Percentiles rank a stretch among this genome's conserved stretches.
Evolutionary conservation across 2,797 vertebrate genomes (phyloP).

Genomic region (Dendrocincla tyrannina): DNA sequence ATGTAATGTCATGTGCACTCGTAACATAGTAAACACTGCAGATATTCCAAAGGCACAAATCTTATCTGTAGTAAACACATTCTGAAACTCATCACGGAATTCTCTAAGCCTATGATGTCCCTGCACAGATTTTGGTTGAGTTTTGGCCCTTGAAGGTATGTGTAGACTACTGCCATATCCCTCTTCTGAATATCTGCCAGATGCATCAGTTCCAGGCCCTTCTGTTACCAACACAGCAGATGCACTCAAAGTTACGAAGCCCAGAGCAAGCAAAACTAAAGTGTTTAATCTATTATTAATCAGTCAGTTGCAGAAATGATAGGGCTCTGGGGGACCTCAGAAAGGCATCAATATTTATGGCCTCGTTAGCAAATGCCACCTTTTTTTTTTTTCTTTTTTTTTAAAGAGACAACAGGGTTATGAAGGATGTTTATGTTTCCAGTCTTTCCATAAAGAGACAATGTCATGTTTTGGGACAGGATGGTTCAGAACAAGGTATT

Average conservation of each 20-base stretch:
- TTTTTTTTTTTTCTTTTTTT: neutral
- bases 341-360: constrained; percentile 81
- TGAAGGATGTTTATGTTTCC: constrained; percentile 62
- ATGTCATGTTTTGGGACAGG: constrained; percentile 57
- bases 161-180: constrained; percentile 33
- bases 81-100: neutral
- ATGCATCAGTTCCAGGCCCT: constrained; percentile 24
- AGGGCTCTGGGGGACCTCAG: constrained; percentile 71
- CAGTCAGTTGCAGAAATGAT: constrained; percentile 78
- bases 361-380: constrained; percentile 72
- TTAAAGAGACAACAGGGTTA: constrained; percentile 41
- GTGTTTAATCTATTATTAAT: constrained; percentile 86
- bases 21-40: neutral
- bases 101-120: neutral
- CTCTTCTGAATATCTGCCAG: constrained; percentile 19
- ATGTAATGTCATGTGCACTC: neutral
- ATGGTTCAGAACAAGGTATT: constrained; percentile 46
- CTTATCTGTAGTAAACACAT: constrained; percentile 52
- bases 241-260: constrained; percentile 72
- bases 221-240: constrained; percentile 62
- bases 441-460: constrained; percentile 56
- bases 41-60: neutral
- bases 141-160: constrained; percentile 44
- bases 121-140: constrained; percentile 11
- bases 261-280: constrained; percentile 79